phyloP scores from a whole-genome alignment of 2,797 vertebrate species.

The Ceryle rudis region DNA sequence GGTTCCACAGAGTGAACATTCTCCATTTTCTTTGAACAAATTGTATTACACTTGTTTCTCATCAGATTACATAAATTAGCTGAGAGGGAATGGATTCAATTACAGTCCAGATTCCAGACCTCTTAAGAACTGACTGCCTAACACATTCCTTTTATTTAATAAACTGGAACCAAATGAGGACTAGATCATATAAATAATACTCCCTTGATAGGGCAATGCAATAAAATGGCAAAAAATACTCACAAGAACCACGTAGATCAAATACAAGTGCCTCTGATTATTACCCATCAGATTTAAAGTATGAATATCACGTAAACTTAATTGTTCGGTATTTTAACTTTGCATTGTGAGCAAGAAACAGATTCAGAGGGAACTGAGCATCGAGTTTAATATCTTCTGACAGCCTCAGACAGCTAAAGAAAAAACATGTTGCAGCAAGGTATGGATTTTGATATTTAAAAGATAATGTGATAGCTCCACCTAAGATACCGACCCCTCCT shows the following conservation, averaged over 20 bases:
- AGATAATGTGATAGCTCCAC: background rate
- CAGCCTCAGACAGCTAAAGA: background rate
- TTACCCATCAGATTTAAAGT: slow-evolving; percentile 11
- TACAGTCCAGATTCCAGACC: slow-evolving; percentile 53
- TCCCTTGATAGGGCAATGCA: slow-evolving; percentile 9
- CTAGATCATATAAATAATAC: slow-evolving; percentile 61
- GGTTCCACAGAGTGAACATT: background rate
- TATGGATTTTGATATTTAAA: background rate
- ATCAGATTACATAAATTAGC: slow-evolving; percentile 67
- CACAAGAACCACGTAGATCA: background rate
- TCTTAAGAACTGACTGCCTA: slow-evolving; percentile 38
- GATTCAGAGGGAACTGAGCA: background rate
- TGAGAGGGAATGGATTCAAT: slow-evolving; percentile 57
- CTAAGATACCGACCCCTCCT: background rate
- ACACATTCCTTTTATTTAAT: slow-evolving; percentile 69
- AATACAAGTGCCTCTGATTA: slow-evolving; percentile 9
- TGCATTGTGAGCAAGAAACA: background rate
- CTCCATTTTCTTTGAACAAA: slow-evolving; percentile 40
- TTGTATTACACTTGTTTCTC: slow-evolving; percentile 55
- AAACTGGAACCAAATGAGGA: slow-evolving; percentile 62
- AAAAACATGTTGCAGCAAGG: background rate
- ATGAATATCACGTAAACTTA: background rate
- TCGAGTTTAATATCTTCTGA: background rate
- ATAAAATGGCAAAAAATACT: slow-evolving; percentile 44
- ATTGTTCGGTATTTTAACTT: background rate